phyloP scores from a whole-genome alignment of 2,797 vertebrate genomes.

The Thripadectes ignobilis region DNA sequence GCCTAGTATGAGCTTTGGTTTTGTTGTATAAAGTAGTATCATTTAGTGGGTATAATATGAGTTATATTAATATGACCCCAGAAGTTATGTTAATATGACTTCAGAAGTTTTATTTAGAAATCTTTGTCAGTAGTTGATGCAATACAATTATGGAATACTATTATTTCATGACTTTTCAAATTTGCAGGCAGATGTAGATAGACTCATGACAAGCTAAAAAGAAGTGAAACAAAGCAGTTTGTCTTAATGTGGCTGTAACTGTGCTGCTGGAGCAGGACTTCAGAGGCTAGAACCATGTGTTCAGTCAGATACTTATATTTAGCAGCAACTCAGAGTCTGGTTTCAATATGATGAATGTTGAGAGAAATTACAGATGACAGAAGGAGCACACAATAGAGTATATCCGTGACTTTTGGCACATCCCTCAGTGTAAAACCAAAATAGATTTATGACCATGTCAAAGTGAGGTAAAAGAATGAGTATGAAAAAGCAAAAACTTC shows the following conservation, averaged over 20 bases:
- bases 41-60: not conserved
- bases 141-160: not conserved
- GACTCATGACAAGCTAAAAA: not conserved
- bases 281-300: not conserved
- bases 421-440: constrained; percentile 11
- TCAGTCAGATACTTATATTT: not conserved
- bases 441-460: not conserved
- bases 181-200: not conserved
- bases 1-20: not conserved
- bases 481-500: not conserved
- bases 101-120: not conserved
- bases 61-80: not conserved
- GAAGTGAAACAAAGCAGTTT: not conserved
- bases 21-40: not conserved
- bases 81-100: not conserved
- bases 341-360: constrained; percentile 35
- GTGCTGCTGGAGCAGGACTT: not conserved
- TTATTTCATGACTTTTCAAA: not conserved
- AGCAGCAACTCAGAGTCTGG: not conserved
- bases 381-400: constrained; percentile 1
- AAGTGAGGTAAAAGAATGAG: not conserved
- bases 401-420: not conserved
- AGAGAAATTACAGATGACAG: constrained; percentile 49
- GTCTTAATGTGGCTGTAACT: not conserved
- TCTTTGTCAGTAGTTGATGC: not conserved